phyloP scores from a whole-genome alignment of 1,140 invertebrate genomes.

The Bombus superbus region DNA sequence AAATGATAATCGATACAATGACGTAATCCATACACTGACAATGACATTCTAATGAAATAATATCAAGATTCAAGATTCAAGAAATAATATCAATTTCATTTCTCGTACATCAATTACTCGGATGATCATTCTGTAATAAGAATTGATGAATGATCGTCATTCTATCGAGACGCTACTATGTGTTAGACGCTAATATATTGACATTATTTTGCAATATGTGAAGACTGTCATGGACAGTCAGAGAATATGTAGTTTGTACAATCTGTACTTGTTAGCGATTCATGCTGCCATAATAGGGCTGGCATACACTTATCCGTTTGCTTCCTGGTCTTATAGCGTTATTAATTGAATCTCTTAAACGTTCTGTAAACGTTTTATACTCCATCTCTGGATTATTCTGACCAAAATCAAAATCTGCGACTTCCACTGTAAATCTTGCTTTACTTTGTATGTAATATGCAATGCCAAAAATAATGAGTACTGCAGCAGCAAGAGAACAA shows the following conservation, averaged over 20 bases:
- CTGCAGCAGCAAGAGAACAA: slow-evolving; percentile 90
- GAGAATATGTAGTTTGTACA: slow-evolving; percentile 28
- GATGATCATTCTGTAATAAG: neutral
- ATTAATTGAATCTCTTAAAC: slow-evolving; percentile 90
- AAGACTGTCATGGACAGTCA: slow-evolving; percentile 20
- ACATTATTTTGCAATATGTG: neutral
- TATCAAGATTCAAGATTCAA: neutral
- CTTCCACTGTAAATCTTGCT: slow-evolving; percentile 90
- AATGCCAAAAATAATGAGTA: slow-evolving; percentile 92
- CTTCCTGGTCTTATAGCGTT: slow-evolving; percentile 82
- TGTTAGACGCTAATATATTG: neutral
- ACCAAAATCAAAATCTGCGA: slow-evolving; percentile 94
- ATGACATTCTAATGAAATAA: neutral
- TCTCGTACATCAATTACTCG: neutral
- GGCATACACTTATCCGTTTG: slow-evolving; percentile 72
- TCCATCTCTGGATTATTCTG: slow-evolving; percentile 89
- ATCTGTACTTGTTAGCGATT: slow-evolving; percentile 56
- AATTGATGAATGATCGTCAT: neutral
- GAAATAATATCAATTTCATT: no score
- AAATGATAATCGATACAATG: neutral
- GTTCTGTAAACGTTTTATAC: slow-evolving; percentile 92
- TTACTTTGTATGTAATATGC: slow-evolving; percentile 92
- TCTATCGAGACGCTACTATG: neutral
- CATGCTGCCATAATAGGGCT: slow-evolving; percentile 81
- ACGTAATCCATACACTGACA: neutral